Evolutionary conservation across 2,888 invertebrate species (phyloP).

Genomic region (Drosophila subquinaria): DNA sequence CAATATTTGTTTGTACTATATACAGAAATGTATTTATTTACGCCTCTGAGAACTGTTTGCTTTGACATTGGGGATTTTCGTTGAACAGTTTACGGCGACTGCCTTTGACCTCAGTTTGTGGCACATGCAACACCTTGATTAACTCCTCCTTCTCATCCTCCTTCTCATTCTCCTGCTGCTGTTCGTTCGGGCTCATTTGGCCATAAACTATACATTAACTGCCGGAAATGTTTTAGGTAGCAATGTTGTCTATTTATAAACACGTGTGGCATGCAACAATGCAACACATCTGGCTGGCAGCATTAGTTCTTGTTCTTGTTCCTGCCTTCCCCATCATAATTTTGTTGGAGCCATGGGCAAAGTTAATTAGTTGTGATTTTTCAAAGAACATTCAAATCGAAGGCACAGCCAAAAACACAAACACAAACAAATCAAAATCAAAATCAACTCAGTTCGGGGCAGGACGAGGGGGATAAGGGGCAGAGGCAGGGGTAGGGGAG

Average conservation of each 20-base stretch:
- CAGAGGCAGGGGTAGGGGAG: not conserved
- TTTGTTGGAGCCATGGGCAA: conserved; percentile 49
- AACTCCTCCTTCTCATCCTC: not conserved
- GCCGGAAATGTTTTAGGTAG: conserved; percentile 35
- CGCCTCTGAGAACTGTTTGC: conserved; percentile 15
- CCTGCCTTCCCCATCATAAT: conserved; percentile 37
- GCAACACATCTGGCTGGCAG: conserved; percentile 66
- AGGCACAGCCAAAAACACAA: conserved; percentile 50
- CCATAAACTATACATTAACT: conserved; percentile 61
- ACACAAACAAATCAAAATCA: conserved; percentile 36
- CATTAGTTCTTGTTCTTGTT: conserved; percentile 8
- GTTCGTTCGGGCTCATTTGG: conserved; percentile 47
- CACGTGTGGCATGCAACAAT: conserved; percentile 46
- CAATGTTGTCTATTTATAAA: conserved; percentile 51
- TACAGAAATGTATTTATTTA: not conserved
- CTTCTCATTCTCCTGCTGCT: not conserved
- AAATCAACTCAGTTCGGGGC: not conserved
- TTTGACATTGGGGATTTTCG: conserved; percentile 20
- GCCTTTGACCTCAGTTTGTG: conserved; percentile 17
- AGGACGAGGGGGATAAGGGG: not conserved
- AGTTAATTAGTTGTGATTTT: conserved; percentile 87
- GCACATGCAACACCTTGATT: conserved; percentile 14
- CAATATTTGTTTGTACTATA: not conserved
- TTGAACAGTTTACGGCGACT: conserved; percentile 8
- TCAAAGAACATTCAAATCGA: conserved; percentile 76